Evolutionary conservation across 2,113 vertebrate genomes (phyloP).

Genomic region (Pongo pygmaeus): DNA sequence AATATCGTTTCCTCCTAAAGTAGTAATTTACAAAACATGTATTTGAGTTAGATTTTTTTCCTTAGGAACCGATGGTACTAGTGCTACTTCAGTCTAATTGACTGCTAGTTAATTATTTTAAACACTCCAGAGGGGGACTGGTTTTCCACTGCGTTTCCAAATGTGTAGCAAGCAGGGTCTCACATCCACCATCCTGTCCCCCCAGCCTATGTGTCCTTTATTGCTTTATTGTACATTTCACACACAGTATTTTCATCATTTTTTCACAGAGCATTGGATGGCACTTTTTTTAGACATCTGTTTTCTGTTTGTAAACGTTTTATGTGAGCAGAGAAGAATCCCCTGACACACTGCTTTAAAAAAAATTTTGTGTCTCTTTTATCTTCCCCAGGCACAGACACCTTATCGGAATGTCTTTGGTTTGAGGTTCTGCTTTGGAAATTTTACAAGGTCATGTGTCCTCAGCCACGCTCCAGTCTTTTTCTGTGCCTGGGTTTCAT

Average conservation of each 20-base stretch:
- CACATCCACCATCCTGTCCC: background rate
- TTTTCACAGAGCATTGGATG: background rate
- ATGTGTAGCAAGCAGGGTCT: background rate
- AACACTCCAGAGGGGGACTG: background rate
- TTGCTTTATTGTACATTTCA: background rate
- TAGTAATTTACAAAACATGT: background rate
- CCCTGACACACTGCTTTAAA: background rate
- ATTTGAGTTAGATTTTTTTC: background rate
- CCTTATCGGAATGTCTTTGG: background rate
- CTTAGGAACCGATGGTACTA: background rate
- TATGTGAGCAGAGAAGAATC: background rate
- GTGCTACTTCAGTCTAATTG: background rate
- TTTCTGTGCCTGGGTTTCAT: background rate
- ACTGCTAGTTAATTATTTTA: background rate
- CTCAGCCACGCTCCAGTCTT: background rate
- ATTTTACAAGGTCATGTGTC: background rate
- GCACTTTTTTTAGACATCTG: background rate
- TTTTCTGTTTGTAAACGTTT: background rate
- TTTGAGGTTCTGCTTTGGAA: background rate
- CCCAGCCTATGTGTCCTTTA: background rate
- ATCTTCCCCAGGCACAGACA: background rate
- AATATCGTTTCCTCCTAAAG: background rate
- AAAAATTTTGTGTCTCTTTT: background rate
- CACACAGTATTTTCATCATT: background rate
- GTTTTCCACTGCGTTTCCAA: background rate